phyloP scores from a whole-genome alignment of 1,140 invertebrate genomes.

The Apocrypta bakeri region DNA sequence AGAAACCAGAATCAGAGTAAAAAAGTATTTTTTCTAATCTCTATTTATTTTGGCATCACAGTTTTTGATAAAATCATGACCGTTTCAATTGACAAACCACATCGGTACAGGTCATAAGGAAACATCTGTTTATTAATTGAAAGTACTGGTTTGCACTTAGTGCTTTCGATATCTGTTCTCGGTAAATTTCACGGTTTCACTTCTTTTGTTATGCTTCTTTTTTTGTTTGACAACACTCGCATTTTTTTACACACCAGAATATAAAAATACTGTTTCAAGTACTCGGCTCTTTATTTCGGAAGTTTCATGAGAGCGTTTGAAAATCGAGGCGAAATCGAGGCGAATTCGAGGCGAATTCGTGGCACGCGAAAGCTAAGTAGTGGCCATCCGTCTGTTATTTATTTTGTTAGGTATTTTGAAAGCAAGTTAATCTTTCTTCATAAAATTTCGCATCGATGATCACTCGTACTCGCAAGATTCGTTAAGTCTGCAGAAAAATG shows the following conservation, averaged over 20 bases:
- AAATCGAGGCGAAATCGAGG: constrained; percentile 35
- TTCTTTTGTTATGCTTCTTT: not conserved
- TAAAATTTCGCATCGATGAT: not conserved
- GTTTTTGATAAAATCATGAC: constrained; percentile 65
- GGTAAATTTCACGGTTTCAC: not conserved
- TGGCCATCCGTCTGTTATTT: not conserved
- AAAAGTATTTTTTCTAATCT: constrained; percentile 32
- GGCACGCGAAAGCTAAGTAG: not conserved
- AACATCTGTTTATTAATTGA: not conserved
- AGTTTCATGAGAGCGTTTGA: constrained; percentile 22
- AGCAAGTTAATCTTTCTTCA: not conserved
- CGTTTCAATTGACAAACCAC: not conserved
- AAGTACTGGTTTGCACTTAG: constrained; percentile 15
- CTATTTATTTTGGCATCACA: constrained; percentile 69
- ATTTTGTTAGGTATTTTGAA: constrained; percentile 23
- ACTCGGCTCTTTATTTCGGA: constrained; percentile 31
- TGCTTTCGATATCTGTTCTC: not conserved
- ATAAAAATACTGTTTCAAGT: constrained; percentile 70
- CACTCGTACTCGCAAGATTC: not conserved
- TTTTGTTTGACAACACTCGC: constrained; percentile 4
- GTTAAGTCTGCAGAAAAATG: constrained; percentile 3
- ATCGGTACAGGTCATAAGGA: constrained; percentile 18
- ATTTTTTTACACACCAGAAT: constrained; percentile 46
- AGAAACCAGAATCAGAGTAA: constrained; percentile 46
- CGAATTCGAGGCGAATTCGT: constrained; percentile 34